Conservation (phyloP, 2,888 invertebrate species). For the Helobdella robusta region DNA sequence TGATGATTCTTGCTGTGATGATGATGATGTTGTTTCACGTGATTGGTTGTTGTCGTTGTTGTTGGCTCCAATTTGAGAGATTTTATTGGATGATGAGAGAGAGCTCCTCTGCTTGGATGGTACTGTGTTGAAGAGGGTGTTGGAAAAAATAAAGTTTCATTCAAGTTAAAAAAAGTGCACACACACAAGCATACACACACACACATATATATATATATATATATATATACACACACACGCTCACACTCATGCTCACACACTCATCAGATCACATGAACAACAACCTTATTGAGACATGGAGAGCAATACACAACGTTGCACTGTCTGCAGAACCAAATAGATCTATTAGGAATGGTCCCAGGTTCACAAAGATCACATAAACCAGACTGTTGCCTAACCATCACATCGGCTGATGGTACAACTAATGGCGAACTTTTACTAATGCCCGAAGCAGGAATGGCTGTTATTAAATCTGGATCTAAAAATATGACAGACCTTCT, state of each 20-base stretch:
- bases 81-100: too few species aligned
- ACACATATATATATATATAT: slow-evolving; percentile 7
- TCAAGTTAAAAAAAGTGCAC: neutral
- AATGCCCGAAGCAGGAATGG: slow-evolving; percentile 18
- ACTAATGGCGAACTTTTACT: slow-evolving; percentile 3
- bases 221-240: slow-evolving; percentile 8
- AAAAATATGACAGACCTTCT: slow-evolving; percentile 36
- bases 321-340: slow-evolving; percentile 43
- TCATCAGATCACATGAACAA: neutral
- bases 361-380: slow-evolving; percentile 42
- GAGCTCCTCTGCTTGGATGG: slow-evolving; percentile 10
- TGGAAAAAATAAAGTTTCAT: too few species aligned
- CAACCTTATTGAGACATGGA: slow-evolving; percentile 37
- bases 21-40: too few species aligned
- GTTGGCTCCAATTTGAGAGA: too few species aligned
- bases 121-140: slow-evolving; percentile 8
- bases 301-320: slow-evolving; percentile 43
- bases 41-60: too few species aligned
- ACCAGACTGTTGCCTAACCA: neutral
- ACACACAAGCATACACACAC: slow-evolving; percentile 17
- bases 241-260: slow-evolving; percentile 14
- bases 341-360: slow-evolving; percentile 31
- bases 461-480: slow-evolving; percentile 12
- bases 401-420: neutral
- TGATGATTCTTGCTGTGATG: too few species aligned